phyloP scores from a whole-genome alignment of 2,797 vertebrate species.

The Lacerta agilis region DNA sequence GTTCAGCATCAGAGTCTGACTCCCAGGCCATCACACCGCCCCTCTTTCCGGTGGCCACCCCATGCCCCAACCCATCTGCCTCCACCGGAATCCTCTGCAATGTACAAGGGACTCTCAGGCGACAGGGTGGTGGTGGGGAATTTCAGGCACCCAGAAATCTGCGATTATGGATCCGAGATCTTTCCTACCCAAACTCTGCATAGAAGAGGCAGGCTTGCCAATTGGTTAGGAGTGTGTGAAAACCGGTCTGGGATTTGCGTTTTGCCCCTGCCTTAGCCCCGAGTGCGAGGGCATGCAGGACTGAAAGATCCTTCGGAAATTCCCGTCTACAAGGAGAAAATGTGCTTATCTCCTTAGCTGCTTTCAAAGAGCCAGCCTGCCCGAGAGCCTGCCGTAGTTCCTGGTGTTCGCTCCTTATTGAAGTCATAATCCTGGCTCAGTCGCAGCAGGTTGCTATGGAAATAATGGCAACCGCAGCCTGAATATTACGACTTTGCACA shows the following conservation, averaged over 20 bases:
- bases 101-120: not conserved
- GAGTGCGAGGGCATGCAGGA: not conserved
- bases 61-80: too few relatives aligned
- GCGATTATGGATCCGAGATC: not conserved
- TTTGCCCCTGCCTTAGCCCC: not conserved
- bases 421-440: conserved; percentile 47
- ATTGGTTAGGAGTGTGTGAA: not conserved
- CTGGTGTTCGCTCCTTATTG: conserved; percentile 24
- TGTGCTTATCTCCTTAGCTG: conserved; percentile 1
- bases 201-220: too few relatives aligned
- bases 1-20: too few relatives aligned
- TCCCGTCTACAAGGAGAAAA: not conserved
- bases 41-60: not conserved
- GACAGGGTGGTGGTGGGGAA: rapidly evolving
- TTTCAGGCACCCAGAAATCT: not conserved
- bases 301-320: not conserved
- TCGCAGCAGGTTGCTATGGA: conserved; percentile 53
- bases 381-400: not conserved
- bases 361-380: not conserved
- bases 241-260: not conserved
- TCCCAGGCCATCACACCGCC: too few relatives aligned
- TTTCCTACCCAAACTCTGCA: not conserved
- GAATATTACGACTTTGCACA: not conserved
- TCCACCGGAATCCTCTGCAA: too few relatives aligned
- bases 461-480: not conserved